Evolutionary conservation across 23 tunicate species (phyloP).

Genomic region (Trididemnum miniatum): DNA sequence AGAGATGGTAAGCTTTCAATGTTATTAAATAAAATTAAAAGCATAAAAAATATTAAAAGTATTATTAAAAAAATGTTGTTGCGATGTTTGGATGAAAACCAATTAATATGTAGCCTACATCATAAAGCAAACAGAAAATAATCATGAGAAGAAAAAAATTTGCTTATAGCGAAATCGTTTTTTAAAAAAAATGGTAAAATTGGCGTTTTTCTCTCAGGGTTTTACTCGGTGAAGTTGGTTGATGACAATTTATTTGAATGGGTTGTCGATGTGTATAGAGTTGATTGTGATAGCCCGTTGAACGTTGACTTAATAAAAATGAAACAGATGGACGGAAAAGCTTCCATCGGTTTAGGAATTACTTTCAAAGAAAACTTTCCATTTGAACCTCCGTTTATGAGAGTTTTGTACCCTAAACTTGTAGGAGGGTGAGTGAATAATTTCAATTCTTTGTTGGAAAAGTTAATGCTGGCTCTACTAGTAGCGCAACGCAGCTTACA

Average conservation of each 20-base stretch:
- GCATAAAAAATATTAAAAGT: too few relatives aligned
- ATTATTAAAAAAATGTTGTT: too few relatives aligned
- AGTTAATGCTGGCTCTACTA: too few relatives aligned
- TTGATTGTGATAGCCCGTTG: slow-evolving; percentile 36
- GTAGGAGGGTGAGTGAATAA: slow-evolving; percentile 49
- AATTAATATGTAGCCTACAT: too few relatives aligned
- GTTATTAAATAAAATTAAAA: too few relatives aligned
- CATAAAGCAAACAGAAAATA: too few relatives aligned
- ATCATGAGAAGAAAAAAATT: background rate
- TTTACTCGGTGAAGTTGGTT: slow-evolving; percentile 13
- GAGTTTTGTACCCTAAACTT: slow-evolving; percentile 39
- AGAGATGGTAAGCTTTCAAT: slow-evolving; percentile 35
- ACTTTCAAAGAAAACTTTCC: slow-evolving; percentile 39
- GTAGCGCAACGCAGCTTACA: too few relatives aligned
- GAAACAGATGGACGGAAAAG: slow-evolving; percentile 12
- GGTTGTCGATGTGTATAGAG: slow-evolving; percentile 20
- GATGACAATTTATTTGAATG: slow-evolving; percentile 49
- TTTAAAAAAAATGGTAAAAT: background rate
- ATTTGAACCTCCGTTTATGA: slow-evolving; percentile 52
- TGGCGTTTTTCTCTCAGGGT: background rate
- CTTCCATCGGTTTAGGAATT: slow-evolving; percentile 21
- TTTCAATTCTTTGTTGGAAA: too few relatives aligned
- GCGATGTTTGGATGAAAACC: too few relatives aligned
- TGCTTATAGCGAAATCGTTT: background rate
- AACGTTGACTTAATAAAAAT: slow-evolving; percentile 23